These are phyloP conservation scores for Knipowitschia caucasica DNA, from an alignment of 2,797 vertebrate genomes.

Conservation along the genomic window DNA sequence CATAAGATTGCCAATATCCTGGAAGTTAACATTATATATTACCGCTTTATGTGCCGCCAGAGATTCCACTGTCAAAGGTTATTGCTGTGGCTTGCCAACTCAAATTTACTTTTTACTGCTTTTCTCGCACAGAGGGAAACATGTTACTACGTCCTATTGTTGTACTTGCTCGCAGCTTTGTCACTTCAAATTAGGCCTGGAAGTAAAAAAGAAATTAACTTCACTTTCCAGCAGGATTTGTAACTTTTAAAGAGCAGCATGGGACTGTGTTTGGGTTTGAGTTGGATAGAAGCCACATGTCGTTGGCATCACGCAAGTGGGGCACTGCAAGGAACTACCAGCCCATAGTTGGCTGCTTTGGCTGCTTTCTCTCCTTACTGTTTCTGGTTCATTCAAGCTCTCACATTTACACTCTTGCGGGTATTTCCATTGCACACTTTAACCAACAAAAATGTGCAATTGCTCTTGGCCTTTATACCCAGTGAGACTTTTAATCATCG, in stretches of 20 bases:
- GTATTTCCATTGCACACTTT: slow-evolving; percentile 71
- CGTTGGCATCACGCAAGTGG: slow-evolving; percentile 33
- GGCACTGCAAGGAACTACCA: slow-evolving; percentile 49
- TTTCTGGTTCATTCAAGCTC: slow-evolving; percentile 39
- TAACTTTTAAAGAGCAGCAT: slow-evolving; percentile 37
- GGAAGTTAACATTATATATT: slow-evolving; percentile 58
- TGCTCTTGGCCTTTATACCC: slow-evolving; percentile 67
- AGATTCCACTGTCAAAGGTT: slow-evolving; percentile 49
- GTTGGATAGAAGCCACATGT: slow-evolving; percentile 42
- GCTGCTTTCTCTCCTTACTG: slow-evolving; percentile 22
- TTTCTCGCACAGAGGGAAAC: slow-evolving; percentile 37
- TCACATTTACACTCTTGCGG: slow-evolving; percentile 51
- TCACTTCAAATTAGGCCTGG: slow-evolving; percentile 43
- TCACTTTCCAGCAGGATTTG: slow-evolving; percentile 41
- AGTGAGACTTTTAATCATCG: slow-evolving; percentile 66
- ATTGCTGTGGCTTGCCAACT: slow-evolving; percentile 44
- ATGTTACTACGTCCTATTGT: slow-evolving; percentile 49
- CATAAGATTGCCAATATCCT: slow-evolving; percentile 59
- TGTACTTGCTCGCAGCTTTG: slow-evolving; percentile 42
- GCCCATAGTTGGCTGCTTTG: slow-evolving; percentile 41
- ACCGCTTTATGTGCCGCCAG: slow-evolving; percentile 54
- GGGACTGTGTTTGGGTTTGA: slow-evolving; percentile 40
- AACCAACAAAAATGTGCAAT: slow-evolving; percentile 68
- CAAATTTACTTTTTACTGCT: slow-evolving; percentile 49
- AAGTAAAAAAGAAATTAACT: slow-evolving; percentile 30